Percentiles rank a stretch among this genome's conserved stretches.
These are phyloP conservation scores for Sus cebifrons DNA, from an alignment of 2,797 vertebrate species.

Conservation along the genomic window DNA sequence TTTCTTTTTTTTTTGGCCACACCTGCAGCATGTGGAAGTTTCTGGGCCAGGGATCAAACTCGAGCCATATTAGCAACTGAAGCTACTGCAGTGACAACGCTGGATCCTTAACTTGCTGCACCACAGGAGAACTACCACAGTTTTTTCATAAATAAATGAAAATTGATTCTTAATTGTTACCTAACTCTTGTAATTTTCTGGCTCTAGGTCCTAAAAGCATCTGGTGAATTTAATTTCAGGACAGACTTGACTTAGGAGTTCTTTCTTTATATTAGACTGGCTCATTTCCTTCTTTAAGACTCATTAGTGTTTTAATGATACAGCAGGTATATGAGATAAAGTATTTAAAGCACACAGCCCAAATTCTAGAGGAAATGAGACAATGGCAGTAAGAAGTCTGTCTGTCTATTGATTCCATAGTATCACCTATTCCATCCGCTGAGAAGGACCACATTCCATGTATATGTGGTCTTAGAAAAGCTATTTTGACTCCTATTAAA, in stretches of 20 bases:
- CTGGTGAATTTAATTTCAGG: slow-evolving; percentile 55
- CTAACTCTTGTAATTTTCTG: slow-evolving; percentile 49
- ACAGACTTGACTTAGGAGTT: slow-evolving; percentile 25
- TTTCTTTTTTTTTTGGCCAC: too few relatives aligned
- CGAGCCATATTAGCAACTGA: too few relatives aligned
- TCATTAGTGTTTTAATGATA: slow-evolving; percentile 14
- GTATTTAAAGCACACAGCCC: background rate
- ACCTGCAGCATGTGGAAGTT: too few relatives aligned
- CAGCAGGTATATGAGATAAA: slow-evolving; percentile 3
- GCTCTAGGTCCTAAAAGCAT: background rate
- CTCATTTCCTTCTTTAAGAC: slow-evolving; percentile 53
- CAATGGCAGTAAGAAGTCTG: slow-evolving; percentile 91
- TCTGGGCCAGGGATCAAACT: too few relatives aligned
- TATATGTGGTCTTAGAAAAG: slow-evolving; percentile 91
- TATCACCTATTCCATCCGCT: slow-evolving; percentile 90
- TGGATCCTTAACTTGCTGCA: too few relatives aligned
- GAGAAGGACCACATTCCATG: slow-evolving; percentile 95
- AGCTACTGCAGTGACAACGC: too few relatives aligned
- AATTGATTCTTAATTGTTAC: slow-evolving; percentile 33
- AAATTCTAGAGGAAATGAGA: background rate
- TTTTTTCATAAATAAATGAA: slow-evolving; percentile 39
- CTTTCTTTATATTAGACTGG: slow-evolving; percentile 57
- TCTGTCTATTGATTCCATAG: slow-evolving; percentile 90
- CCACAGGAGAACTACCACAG: too few relatives aligned
- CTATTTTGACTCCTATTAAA: slow-evolving; percentile 86